These are phyloP conservation scores for Tragelaphus scriptus DNA, from an alignment of 2,113 vertebrate species.

Conservation along the genomic window DNA sequence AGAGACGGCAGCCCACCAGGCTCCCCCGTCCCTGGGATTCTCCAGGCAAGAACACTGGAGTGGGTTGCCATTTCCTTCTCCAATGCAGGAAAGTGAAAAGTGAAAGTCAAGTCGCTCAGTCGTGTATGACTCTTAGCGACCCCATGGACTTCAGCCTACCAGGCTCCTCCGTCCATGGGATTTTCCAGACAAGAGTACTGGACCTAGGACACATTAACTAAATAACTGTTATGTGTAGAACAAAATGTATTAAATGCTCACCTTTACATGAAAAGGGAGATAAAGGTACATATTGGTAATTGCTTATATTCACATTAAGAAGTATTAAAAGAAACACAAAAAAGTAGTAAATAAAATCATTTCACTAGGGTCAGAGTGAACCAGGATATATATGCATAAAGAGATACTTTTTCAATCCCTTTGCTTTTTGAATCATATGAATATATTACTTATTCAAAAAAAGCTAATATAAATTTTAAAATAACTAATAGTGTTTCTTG, in stretches of 20 bases:
- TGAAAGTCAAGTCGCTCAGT: no score
- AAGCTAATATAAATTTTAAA: background rate
- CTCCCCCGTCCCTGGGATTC: no score
- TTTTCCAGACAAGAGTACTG: no score
- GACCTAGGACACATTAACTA: background rate
- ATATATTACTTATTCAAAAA: background rate
- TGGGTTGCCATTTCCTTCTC: no score
- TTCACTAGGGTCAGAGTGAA: background rate
- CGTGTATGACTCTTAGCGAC: no score
- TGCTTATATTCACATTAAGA: background rate
- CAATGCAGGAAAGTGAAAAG: no score
- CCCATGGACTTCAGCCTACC: no score
- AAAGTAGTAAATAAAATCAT: background rate
- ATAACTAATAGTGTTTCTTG: background rate
- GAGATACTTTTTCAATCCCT: background rate
- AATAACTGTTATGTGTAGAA: background rate
- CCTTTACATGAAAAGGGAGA: background rate
- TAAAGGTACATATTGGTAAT: background rate
- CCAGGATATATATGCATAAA: background rate
- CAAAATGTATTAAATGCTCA: background rate
- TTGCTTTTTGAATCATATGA: background rate
- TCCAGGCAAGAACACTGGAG: no score
- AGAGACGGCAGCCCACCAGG: no score
- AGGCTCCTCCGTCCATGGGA: no score
- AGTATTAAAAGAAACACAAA: slow-evolving; percentile 16